Evolutionary conservation across 2,113 vertebrate species (phyloP).

Genomic region (Stegastes partitus): DNA sequence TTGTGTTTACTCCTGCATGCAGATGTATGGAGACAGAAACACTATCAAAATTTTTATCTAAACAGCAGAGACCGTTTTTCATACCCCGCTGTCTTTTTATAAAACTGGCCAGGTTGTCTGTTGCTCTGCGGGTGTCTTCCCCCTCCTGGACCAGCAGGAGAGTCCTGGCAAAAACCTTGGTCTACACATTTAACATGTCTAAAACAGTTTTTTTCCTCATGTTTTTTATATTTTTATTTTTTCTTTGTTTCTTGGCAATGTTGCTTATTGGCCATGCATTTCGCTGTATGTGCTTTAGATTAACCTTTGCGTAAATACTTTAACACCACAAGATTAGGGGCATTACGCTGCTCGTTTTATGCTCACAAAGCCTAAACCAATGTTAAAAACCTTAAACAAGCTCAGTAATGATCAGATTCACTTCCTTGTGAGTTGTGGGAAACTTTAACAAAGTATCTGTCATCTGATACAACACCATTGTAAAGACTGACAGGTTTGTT

Average conservation of each 20-base stretch:
- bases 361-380: conserved; percentile 15
- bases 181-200: background rate
- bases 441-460: background rate
- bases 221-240: background rate
- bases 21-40: background rate
- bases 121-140: conserved; percentile 14
- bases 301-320: conserved; percentile 31
- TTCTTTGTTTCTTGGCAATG: background rate
- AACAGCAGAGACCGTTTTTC: conserved; percentile 6
- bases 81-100: conserved; percentile 8
- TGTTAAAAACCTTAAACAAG: conserved; percentile 21
- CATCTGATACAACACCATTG: conserved; percentile 6
- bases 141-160: conserved; percentile 1
- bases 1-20: background rate
- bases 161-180: background rate
- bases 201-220: conserved; percentile 13
- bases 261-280: background rate
- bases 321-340: conserved; percentile 6
- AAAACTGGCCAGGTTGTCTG: background rate
- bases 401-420: conserved; percentile 24
- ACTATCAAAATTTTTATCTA: conserved; percentile 16
- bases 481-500: background rate
- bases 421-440: conserved; percentile 20
- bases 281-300: conserved; percentile 29
- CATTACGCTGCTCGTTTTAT: conserved; percentile 1